Evolutionary conservation across 2,113 vertebrate species (phyloP).

Genomic region (Capreolus pygargus): DNA sequence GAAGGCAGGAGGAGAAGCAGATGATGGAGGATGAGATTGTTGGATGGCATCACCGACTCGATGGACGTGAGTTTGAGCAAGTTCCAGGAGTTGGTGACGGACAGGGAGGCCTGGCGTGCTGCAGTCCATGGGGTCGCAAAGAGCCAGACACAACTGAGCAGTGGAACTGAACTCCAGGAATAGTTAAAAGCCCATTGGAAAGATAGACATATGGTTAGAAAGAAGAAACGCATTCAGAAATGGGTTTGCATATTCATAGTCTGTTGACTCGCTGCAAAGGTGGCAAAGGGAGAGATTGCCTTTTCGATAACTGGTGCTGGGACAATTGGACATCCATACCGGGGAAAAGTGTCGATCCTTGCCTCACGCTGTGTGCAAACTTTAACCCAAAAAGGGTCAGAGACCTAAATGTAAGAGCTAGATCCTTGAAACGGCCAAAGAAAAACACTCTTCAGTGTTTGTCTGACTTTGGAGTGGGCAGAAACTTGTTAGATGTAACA

Average conservation of each 20-base stretch:
- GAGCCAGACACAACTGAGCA: background rate
- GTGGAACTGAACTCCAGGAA: background rate
- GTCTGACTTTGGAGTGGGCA: background rate
- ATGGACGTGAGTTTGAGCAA: background rate
- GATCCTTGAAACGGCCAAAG: background rate
- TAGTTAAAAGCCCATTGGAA: background rate
- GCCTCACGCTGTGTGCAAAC: background rate
- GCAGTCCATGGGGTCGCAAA: background rate
- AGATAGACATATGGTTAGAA: background rate
- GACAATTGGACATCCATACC: rapidly evolving
- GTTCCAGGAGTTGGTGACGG: background rate
- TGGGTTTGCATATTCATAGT: background rate
- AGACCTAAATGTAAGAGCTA: background rate
- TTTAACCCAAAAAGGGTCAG: background rate
- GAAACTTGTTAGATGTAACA: background rate
- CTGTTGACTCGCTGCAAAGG: background rate
- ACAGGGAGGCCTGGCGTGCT: background rate
- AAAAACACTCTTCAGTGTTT: background rate
- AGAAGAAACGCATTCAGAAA: background rate
- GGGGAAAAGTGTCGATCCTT: background rate
- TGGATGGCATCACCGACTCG: background rate
- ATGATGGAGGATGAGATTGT: background rate
- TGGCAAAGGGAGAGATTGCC: background rate
- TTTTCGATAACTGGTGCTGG: rapidly evolving
- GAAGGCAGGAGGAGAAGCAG: background rate